Evolutionary conservation across 2,888 invertebrate genomes (phyloP), one percentile per base, ranked within the genome.

Genomic region (Agrochola lota): DNA sequence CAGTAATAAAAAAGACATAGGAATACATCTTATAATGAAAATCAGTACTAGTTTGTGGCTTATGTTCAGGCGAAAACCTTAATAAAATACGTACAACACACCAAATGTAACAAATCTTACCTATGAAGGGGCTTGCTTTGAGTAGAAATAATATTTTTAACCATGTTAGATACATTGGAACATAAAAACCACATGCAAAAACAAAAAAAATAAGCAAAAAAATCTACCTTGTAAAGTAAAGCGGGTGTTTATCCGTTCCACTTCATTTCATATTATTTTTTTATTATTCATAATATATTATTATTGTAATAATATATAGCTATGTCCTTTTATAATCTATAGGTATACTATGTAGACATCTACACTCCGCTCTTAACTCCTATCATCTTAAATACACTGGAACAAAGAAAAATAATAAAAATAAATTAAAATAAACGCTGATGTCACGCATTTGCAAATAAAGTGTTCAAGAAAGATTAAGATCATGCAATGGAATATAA

Each of bases 301-400:
- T 96, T 96, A 96, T 95, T 95, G 94, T 95, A 96, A 96, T 96
- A 96, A 96, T 96, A 96, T 95, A 96, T 96, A 96, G 92, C 95
- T 96, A 96, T 96, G 94, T 95, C 94, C 95, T 95, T 95, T 95
- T 95, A 95, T 94, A 95, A 95, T 93, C 95, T 96, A 96, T 95
- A 96, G 93, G 95, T 96, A 96, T 95, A 94, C 95, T 96, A 96
- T 93, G 96, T 94, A 94, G 96, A 96, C 96, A 95, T 96, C 96
- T 96, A 96, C 95, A 96, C 95, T 95, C 94, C 95, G 90, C 92
- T 91, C 94, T 95, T 96, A 95, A 91, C 94, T 92, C 94, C 92
- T 96, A 96, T 95, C 94, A 95, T 95, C 94, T 96, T 96, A 96
- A 96, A 96, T 96, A 96, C 96, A 96, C 96, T 96, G 96, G 91